These are phyloP conservation scores for Lysandra bellargus DNA, from an alignment of 2,888 invertebrate genomes.

Conservation along the genomic window DNA sequence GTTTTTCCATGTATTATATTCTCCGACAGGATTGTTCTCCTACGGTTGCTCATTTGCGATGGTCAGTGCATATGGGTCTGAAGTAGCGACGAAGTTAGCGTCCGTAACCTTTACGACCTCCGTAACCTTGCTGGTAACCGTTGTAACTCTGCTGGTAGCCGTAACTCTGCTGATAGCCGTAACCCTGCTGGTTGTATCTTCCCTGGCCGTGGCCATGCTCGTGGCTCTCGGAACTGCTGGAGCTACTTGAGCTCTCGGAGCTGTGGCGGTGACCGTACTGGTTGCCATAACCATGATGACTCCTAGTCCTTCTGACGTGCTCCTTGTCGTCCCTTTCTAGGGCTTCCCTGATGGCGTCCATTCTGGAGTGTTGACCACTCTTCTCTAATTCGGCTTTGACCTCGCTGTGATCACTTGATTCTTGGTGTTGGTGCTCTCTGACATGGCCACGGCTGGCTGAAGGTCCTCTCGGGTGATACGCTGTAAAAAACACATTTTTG, in stretches of 20 bases:
- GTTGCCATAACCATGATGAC: background rate
- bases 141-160: background rate
- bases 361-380: background rate
- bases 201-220: background rate
- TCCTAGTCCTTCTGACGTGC: background rate
- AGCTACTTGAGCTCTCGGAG: background rate
- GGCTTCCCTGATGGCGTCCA: background rate
- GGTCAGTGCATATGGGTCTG: background rate
- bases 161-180: background rate
- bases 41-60: background rate
- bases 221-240: background rate
- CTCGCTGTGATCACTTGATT: background rate
- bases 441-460: background rate
- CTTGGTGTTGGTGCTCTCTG: background rate
- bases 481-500: background rate
- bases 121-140: background rate
- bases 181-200: background rate
- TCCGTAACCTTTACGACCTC: background rate
- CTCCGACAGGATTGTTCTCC: no score
- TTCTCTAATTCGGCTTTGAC: background rate
- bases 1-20: no score
- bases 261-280: slow-evolving; percentile 1
- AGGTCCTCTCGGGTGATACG: background rate
- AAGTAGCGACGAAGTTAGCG: background rate
- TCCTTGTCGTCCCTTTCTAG: background rate